Base-by-base conservation (phyloP, 2,113 vertebrate genomes). In the Gobio gobio region DNA sequence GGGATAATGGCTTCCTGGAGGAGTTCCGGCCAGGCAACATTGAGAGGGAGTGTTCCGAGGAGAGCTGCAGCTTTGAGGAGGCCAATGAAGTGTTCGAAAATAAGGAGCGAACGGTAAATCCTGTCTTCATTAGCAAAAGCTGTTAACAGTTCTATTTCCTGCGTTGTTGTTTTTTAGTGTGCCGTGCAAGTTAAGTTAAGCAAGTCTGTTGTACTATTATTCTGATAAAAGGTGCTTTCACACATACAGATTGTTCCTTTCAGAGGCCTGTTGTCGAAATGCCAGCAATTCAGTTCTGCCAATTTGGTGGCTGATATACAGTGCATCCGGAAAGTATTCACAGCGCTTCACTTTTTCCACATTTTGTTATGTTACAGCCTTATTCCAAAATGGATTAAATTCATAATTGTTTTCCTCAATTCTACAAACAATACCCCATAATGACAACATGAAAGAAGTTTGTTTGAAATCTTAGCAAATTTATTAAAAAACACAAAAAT, bases 1-100 rank as follows among this genome's bases (percentile, higher is more conserved):
- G 96, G 56, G 96, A 96, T 89, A 96, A 96, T 5, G 90, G 95
- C 70, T 97, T 96, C 90, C 89, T 96, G 93, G 97, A 97, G 90
- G 96, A 97, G 93, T 90, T 96, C 40, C 93, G 94, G 12, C 95
- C 95, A 88, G 96, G 96, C 74, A 96, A 95, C 92, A 95, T 97
- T 0, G 96, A 97, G 90, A 91, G 95, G 0, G 96, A 97, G 90
- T 97, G 96, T 88, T 90, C 94, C 1, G 96, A 96, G 82, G 96
- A 97, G 91, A 94, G 95, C 92, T 97, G 96, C 94, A 96, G 96
- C 91, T 96, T 97, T 0, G 96, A 97, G 88, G 96, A 97, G 83
- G 96, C 96, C 92, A 96, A 96, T 86, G 97, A 97, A 68, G 95
- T 96, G 79, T 97, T 96, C 7, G 96, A 97, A 89, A 95, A 96